phyloP scores from a whole-genome alignment of 2,888 invertebrate genomes.

The Diarsia rubi region DNA sequence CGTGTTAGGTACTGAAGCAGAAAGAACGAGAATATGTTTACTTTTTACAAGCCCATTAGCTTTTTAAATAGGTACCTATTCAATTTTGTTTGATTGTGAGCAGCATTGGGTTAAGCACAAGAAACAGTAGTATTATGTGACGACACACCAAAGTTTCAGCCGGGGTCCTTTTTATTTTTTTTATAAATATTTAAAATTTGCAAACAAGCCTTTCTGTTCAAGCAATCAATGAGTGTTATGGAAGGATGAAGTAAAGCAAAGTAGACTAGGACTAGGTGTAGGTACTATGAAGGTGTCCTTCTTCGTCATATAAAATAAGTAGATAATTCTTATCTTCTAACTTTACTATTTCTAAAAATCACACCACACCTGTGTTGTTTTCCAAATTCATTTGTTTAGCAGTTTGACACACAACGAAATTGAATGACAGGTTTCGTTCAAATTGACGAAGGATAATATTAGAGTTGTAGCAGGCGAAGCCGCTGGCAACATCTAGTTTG shows the following conservation, averaged over 20 bases:
- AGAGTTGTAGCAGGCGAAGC: too few relatives aligned
- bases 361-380: constrained; percentile 2
- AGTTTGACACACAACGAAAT: background rate
- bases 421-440: background rate
- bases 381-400: background rate
- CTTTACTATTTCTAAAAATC: background rate
- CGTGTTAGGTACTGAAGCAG: background rate
- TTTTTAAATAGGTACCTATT: constrained; percentile 4
- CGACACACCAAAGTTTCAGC: background rate
- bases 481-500: too few relatives aligned
- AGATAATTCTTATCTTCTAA: background rate
- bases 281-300: background rate
- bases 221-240: background rate
- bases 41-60: background rate
- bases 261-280: background rate
- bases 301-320: background rate
- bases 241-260: background rate
- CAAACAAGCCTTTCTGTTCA: background rate
- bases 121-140: background rate
- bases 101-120: background rate
- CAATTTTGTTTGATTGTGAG: background rate
- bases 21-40: background rate
- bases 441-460: too few relatives aligned
- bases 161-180: background rate
- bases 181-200: background rate